Percentiles rank a stretch among this genome's conserved stretches.
Conservation (phyloP, 2,888 invertebrate species). For the Melikaiella ostensackeni region DNA sequence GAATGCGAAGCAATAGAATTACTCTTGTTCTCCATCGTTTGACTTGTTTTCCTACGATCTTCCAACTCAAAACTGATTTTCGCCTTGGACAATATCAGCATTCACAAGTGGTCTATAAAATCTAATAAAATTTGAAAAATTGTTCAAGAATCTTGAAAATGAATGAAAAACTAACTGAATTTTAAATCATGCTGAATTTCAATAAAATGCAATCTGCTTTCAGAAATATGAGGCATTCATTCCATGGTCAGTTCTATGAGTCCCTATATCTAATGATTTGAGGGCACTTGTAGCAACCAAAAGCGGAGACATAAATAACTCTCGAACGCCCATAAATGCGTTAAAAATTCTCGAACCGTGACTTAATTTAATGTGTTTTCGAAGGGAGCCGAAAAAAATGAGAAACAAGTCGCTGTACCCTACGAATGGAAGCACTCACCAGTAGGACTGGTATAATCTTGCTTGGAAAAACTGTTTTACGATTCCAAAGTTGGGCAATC, state of each 20-base stretch:
- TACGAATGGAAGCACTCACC: conserved; percentile 23
- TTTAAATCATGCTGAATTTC: not conserved
- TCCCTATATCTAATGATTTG: conserved; percentile 18
- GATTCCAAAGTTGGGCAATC: not conserved
- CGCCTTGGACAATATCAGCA: not conserved
- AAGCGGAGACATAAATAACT: conserved; percentile 69
- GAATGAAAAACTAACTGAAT: not conserved
- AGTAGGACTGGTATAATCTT: conserved; percentile 1
- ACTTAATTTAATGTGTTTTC: conserved; percentile 69
- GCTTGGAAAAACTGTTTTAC: conserved; percentile 12
- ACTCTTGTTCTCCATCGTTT: conserved; percentile 46
- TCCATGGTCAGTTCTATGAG: not conserved
- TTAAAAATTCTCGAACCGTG: conserved; percentile 71
- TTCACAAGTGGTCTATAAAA: not conserved
- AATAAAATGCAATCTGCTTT: not conserved
- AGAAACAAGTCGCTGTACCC: conserved; percentile 57
- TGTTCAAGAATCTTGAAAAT: not conserved
- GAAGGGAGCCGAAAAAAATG: conserved; percentile 62
- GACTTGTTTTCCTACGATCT: conserved; percentile 49
- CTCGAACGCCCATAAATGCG: conserved; percentile 71
- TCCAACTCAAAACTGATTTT: conserved; percentile 30
- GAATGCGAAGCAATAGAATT: conserved; percentile 52
- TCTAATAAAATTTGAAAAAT: not conserved
- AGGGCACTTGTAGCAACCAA: conserved; percentile 17
- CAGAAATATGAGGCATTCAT: not conserved